Percentiles rank a stretch among this genome's conserved stretches.
These are phyloP conservation scores for Neopelma chrysocephalum DNA, from an alignment of 2,797 vertebrate species.

Conservation along the genomic window DNA sequence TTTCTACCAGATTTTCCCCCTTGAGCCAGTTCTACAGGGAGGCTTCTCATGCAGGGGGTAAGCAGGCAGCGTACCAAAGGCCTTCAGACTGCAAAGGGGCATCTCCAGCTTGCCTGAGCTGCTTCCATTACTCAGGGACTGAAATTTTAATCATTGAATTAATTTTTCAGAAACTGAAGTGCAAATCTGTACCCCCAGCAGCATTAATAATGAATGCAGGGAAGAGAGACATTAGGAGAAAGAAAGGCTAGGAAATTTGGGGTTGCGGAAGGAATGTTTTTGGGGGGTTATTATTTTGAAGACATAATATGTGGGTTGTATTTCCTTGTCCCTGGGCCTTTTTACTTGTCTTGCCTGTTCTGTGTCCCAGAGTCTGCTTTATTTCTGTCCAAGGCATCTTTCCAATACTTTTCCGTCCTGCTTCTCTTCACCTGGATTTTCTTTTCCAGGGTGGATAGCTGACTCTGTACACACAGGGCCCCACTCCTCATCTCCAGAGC, in stretches of 20 bases:
- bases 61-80: not conserved
- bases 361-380: not conserved
- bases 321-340: not conserved
- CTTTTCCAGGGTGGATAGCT: not conserved
- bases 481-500: not conserved
- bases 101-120: slow-evolving; percentile 41
- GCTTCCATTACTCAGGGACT: slow-evolving; percentile 64
- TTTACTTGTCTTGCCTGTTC: not conserved
- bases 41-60: not conserved
- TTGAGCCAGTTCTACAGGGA: not conserved
- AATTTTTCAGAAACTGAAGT: slow-evolving; percentile 71
- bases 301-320: not conserved
- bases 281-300: not conserved
- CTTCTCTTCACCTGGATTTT: not conserved
- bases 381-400: not conserved
- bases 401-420: not conserved
- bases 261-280: not conserved
- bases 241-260: slow-evolving; percentile 10
- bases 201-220: slow-evolving; percentile 68
- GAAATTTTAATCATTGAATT: slow-evolving; percentile 78
- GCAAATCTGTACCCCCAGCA: slow-evolving; percentile 66
- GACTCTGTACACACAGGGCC: accelerated
- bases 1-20: not conserved
- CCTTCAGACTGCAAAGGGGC: slow-evolving; percentile 39
- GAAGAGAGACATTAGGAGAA: slow-evolving; percentile 35